Evolutionary conservation across 2,113 vertebrate species (phyloP), one percentile per base, ranked within the genome.

Genomic region (Rana temporaria): DNA sequence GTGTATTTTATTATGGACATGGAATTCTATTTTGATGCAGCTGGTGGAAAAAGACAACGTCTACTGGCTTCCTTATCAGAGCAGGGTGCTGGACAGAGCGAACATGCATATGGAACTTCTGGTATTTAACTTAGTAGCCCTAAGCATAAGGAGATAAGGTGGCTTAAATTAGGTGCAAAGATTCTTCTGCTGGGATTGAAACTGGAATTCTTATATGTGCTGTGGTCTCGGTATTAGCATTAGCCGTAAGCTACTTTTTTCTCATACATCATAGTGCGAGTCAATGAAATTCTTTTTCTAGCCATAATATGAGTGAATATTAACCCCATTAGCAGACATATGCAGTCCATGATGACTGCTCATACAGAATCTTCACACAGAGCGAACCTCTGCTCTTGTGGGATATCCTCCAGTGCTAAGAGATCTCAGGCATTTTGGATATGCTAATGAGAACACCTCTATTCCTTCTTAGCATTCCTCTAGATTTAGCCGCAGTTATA

Each of bases 131-230:
- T 70, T 17, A 53, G 20, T 70, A 53, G 68, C 68, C 68, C 53
- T 20, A 24, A 70, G 68, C 68, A 70, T 53, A 52, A 70, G 14
- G 20, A 53, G 68, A 70, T 53, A 53, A 70, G 42, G 42, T 70
- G 68, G 52, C 26, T 24, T 38, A 24, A 70, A 34, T 64, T 64
- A 66, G 30, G 26, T 70, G 42, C 38, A 48, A 38, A 69, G 34
- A 48, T 42, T 19, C 38, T 48, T 69, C 18, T 48, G 42, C 42
- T 48, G 12, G 42, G 11, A 48, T 48, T 30, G 19, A 2, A 17
- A 18, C 16, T 1, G 17, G 64, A 66, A 4, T 70, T 53, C 20
- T 53, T 14, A 17, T 52, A 52, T 16, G 15, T 38, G 20, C 68
- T 18, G 4, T 69, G 6, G 19, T 20, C 38, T 22, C 4, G 20